phyloP scores from a whole-genome alignment of 1,140 invertebrate species.

The Parasteatoda tepidariorum region DNA sequence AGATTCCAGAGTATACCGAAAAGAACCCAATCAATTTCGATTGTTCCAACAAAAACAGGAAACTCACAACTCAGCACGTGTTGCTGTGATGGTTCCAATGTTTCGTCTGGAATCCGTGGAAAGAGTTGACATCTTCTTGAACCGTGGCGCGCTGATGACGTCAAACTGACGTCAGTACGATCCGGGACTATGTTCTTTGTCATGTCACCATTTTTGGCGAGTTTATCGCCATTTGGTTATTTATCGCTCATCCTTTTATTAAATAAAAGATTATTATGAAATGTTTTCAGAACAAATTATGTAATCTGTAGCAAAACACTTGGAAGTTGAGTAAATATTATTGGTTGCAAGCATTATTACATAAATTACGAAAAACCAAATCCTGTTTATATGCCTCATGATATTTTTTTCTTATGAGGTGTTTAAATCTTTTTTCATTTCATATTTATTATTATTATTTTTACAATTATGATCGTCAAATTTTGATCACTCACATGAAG shows the following conservation, averaged over 20 bases:
- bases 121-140: conserved; percentile 51
- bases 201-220: conserved; percentile 8
- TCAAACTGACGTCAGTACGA: conserved; percentile 50
- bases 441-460: no score
- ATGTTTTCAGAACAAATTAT: no score
- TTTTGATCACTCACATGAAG: no score
- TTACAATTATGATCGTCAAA: no score
- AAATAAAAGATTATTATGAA: no score
- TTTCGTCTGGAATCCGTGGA: neutral
- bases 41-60: neutral
- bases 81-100: neutral
- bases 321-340: no score
- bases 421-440: no score
- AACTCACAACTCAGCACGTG: conserved; percentile 24
- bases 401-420: no score
- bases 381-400: no score
- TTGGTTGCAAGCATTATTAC: no score
- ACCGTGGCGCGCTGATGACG: conserved; percentile 58
- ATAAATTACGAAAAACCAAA: no score
- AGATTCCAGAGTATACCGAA: neutral
- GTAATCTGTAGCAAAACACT: no score
- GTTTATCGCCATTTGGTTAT: neutral
- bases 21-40: conserved; percentile 5
- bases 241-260: neutral
- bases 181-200: conserved; percentile 28